Evolutionary conservation across 37 sponge, comb jelly and placozoan species (phyloP).

Genomic region (Geodia barretti): DNA sequence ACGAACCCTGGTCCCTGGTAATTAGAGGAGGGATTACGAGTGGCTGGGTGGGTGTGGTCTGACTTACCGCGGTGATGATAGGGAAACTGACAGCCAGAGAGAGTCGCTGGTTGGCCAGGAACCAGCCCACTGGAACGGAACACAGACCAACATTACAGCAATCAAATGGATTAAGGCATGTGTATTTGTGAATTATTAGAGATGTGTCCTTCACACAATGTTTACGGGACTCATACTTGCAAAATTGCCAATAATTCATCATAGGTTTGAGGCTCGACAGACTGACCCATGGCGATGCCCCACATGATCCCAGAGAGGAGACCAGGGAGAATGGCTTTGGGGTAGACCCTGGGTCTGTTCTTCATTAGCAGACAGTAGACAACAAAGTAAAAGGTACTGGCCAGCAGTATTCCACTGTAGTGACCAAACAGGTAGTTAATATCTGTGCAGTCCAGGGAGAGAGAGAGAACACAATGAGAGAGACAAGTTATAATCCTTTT

Average conservation of each 20-base stretch:
- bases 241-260: background rate
- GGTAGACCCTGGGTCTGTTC: constrained; percentile 81
- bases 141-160: background rate
- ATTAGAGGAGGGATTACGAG: background rate
- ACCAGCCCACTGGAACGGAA: constrained; percentile 58
- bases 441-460: too few relatives aligned
- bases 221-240: background rate
- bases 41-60: background rate
- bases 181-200: too few relatives aligned
- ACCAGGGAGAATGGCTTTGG: constrained; percentile 74
- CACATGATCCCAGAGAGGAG: constrained; percentile 85
- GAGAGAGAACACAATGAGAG: too few relatives aligned
- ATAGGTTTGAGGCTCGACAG: background rate
- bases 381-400: constrained; percentile 68
- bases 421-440: constrained; percentile 80
- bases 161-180: background rate
- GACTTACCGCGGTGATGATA: constrained; percentile 72
- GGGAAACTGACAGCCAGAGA: constrained; percentile 73
- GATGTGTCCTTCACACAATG: too few relatives aligned
- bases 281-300: constrained; percentile 81
- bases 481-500: too few relatives aligned
- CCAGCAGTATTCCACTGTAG: constrained; percentile 76
- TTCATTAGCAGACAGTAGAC: constrained; percentile 45
- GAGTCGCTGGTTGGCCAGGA: constrained; percentile 75
- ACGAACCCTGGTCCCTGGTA: constrained; percentile 80